Evolutionary conservation across 2,888 invertebrate genomes (phyloP).

Genomic region (Tholera decimalis): DNA sequence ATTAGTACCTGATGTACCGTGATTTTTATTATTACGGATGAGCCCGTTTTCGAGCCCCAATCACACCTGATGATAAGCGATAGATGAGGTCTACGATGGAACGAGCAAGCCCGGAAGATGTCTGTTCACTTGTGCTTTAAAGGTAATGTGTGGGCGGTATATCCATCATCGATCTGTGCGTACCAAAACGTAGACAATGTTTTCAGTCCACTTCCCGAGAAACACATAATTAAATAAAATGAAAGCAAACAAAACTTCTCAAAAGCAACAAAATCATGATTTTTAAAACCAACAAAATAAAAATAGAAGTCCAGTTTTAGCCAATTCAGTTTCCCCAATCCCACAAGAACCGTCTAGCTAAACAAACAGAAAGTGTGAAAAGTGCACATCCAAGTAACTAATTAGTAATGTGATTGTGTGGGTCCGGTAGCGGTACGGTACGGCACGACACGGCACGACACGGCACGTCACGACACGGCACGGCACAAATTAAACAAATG

Average conservation of each 20-base stretch:
- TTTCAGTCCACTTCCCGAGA: no score
- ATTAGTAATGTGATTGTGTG: slow-evolving; percentile 57
- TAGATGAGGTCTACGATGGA: no score
- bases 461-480: background rate
- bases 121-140: no score
- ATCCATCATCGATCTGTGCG: no score
- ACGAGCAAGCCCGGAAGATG: no score
- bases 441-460: background rate
- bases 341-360: background rate
- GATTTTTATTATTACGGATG: no score
- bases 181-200: no score
- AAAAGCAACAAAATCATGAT: slow-evolving; percentile 13
- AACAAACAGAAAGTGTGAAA: slow-evolving; percentile 40
- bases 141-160: no score
- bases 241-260: background rate
- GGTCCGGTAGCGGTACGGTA: background rate
- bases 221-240: background rate
- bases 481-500: slow-evolving; percentile 64
- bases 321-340: background rate
- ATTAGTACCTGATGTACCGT: no score
- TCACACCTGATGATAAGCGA: no score
- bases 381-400: slow-evolving; percentile 44
- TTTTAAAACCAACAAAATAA: slow-evolving; percentile 30
- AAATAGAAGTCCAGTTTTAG: no score
- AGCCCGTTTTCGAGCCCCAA: no score